Conservation (phyloP, 1,140 invertebrate species). For the Anoplophora glabripennis region DNA sequence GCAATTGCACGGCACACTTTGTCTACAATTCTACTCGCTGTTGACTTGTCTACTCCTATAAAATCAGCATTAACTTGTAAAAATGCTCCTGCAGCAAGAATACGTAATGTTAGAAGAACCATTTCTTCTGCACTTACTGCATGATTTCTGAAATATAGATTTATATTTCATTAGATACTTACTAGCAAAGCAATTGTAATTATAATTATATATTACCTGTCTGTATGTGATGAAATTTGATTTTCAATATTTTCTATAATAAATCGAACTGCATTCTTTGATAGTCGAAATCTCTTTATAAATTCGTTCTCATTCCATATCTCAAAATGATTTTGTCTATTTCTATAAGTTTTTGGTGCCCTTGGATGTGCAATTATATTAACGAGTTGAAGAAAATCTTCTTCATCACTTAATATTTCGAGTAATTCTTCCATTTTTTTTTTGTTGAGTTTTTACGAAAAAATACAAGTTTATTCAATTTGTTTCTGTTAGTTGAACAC, state of each 20-base stretch:
- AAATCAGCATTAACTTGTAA: neutral
- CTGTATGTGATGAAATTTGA: neutral
- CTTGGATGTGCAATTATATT: too few species aligned
- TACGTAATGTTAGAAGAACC: neutral
- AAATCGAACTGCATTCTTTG: neutral
- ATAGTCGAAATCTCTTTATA: neutral
- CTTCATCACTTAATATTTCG: too few species aligned
- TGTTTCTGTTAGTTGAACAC: too few species aligned
- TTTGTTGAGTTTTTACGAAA: too few species aligned
- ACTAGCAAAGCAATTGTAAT: too few species aligned
- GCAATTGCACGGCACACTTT: neutral
- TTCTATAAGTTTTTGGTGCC: too few species aligned
- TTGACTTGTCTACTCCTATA: neutral
- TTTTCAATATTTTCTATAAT: neutral
- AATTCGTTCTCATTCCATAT: neutral
- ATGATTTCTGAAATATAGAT: neutral
- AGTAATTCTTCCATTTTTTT: too few species aligned
- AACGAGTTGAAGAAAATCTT: too few species aligned
- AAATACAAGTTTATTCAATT: too few species aligned
- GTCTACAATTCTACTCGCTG: constrained; percentile 1
- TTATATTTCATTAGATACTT: neutral
- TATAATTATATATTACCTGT: neutral
- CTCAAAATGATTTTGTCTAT: neutral
- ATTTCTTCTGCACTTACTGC: neutral
- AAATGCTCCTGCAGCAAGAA: neutral